Conservation (phyloP, 2,113 vertebrate species). For the Vanacampus margaritifer region DNA sequence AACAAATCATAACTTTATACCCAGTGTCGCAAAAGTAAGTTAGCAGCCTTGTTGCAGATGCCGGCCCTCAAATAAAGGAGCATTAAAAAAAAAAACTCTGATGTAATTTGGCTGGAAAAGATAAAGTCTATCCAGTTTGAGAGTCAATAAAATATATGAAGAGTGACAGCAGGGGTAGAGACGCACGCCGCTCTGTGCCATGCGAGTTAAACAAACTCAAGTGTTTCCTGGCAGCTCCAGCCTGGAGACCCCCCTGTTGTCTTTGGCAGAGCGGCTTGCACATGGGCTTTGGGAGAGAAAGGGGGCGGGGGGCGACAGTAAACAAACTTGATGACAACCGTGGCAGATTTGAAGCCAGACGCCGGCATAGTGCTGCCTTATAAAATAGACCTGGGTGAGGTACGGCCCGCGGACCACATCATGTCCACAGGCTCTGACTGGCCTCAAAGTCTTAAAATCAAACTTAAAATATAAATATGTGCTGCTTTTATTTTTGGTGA, state of each 20-base stretch:
- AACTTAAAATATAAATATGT: no score
- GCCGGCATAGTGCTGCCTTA: constrained; percentile 11
- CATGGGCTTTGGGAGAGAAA: constrained; percentile 30
- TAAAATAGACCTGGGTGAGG: constrained; percentile 7
- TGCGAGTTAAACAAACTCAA: constrained; percentile 60
- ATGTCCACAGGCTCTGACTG: no score
- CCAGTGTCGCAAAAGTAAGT: neutral
- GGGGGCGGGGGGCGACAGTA: constrained; percentile 45
- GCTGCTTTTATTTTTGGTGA: no score
- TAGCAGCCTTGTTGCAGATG: neutral
- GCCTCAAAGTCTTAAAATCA: no score
- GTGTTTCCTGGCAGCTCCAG: constrained; percentile 49
- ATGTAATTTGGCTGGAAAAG: constrained; percentile 9
- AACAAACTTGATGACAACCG: constrained; percentile 42
- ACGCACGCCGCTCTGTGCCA: constrained; percentile 43
- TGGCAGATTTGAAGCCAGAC: constrained; percentile 53
- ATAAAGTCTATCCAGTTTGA: neutral
- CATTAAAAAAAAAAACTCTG: neutral
- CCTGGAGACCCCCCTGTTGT: constrained; percentile 51
- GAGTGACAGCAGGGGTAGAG: constrained; percentile 11
- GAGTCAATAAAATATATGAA: constrained; percentile 16
- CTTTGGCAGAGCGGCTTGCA: constrained; percentile 54
- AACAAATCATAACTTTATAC: neutral
- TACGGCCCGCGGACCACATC: no score
- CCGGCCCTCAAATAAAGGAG: neutral